Conservation (phyloP, 2,888 invertebrate species). For the Netelia melanura region DNA sequence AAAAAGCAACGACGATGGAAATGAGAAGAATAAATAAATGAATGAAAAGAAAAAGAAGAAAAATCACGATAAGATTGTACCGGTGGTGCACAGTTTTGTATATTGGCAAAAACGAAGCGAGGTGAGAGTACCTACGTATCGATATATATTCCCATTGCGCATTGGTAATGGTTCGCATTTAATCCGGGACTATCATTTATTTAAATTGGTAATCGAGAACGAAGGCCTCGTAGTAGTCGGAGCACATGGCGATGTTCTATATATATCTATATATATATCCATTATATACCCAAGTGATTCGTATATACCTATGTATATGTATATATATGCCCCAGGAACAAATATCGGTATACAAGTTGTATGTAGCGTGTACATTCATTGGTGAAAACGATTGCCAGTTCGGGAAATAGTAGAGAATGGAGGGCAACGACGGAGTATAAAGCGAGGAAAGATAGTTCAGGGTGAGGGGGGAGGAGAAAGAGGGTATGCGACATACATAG, state of each 20-base stretch:
- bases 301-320: neutral
- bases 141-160: constrained; percentile 68
- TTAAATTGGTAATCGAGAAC: constrained; percentile 78
- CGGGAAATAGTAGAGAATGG: constrained; percentile 16
- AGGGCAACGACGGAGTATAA: neutral
- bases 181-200: constrained; percentile 80
- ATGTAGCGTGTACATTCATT: constrained; percentile 24
- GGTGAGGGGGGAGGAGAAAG: neutral
- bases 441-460: neutral
- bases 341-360: neutral
- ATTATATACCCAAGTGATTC: neutral
- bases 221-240: constrained; percentile 32
- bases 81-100: constrained; percentile 11
- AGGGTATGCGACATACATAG: neutral
- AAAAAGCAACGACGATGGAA: constrained; percentile 7
- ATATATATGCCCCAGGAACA: neutral
- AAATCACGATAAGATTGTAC: constrained; percentile 31
- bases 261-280: constrained; percentile 13
- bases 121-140: constrained; percentile 61
- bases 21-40: constrained; percentile 22
- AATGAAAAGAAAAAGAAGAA: constrained; percentile 5
- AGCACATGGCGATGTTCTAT: constrained; percentile 37
- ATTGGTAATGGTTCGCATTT: constrained; percentile 80
- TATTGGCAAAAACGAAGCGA: constrained; percentile 15
- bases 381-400: constrained; percentile 52